Base-by-base conservation (phyloP, 2,113 vertebrate genomes). In the Mobula birostris region DNA sequence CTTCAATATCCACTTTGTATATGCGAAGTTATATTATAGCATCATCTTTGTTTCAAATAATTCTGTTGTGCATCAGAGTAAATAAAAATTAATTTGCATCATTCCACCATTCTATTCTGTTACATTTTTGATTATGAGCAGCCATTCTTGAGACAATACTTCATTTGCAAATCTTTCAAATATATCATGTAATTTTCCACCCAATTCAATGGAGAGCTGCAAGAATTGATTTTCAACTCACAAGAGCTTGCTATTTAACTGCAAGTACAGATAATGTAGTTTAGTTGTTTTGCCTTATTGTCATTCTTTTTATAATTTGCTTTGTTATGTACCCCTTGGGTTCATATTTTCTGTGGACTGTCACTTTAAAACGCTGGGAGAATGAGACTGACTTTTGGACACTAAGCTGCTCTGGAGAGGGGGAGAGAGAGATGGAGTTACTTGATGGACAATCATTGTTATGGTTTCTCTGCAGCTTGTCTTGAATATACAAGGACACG, bases 81-180 rank as follows among this genome's bases (percentile, higher is more conserved):
- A 90, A 90, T 66, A 85, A 14, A 90, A 68, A n/a, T 88, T 32
- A 29, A 88, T 88, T 88, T 88, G 58, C 58, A n/a, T 63, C 58
- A 88, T 66, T 85, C 4, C 58, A 85, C 48, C 8, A n/a, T n/a
- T 87, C 1, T 11, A n/a, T 32, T 29, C 14, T 66, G 14, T 32
- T 66, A 88, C 63, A 32, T 66, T 32, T 8, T 58, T 24, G 6
- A 66, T 66, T 88, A 66, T 88, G 5, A 32, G 6, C 14, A 40
- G 83, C 5, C 29, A 66, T n/a, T n/a, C 12, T 66, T 90, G 5
- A 19, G 6, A 66, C 17, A 66, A 90, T 90, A 15, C 66, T 90
- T 90, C 27, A 17, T 29, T 74, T 6, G 72, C 72, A 21, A 74
- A 74, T 24, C 17, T 74, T 74, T 74, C 21, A 21, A 74, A 66